Percentiles rank a stretch among this genome's conserved stretches.
These are phyloP conservation scores for Drosophila saltans DNA, from an alignment of 1,140 invertebrate genomes.

Conservation along the genomic window DNA sequence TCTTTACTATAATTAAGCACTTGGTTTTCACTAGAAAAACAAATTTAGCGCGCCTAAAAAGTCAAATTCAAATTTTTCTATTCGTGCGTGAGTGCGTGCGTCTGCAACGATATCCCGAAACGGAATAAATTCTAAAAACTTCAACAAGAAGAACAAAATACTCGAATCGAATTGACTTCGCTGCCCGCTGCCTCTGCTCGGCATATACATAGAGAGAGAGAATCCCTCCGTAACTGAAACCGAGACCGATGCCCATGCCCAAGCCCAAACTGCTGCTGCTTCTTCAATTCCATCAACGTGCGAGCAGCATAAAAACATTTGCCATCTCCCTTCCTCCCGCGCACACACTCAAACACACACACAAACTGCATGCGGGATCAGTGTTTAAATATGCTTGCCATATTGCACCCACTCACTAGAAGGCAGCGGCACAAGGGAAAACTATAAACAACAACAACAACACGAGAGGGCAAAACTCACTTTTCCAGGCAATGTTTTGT, in stretches of 20 bases:
- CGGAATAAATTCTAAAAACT: constrained; percentile 83
- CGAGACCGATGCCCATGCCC: constrained; percentile 24
- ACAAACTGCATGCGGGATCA: constrained; percentile 61
- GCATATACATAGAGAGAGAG: constrained; percentile 58
- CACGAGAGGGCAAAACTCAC: constrained; percentile 41
- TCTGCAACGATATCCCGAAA: constrained; percentile 82
- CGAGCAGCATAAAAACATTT: constrained; percentile 52
- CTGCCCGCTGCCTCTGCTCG: constrained; percentile 17
- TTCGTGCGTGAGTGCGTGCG: constrained; percentile 63
- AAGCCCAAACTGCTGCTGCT: constrained; percentile 52
- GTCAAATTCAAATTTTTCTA: constrained; percentile 22
- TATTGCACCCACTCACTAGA: constrained; percentile 69
- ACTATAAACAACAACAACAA: constrained; percentile 25
- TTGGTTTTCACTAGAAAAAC: constrained; percentile 8
- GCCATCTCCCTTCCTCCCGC: constrained; percentile 52
- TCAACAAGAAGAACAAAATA: constrained; percentile 77
- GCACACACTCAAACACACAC: constrained; percentile 24
- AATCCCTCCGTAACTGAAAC: constrained; percentile 59
- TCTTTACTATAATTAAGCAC: too few species aligned
- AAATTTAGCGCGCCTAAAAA: constrained; percentile 47
- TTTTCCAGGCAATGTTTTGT: constrained; percentile 54
- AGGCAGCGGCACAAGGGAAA: constrained; percentile 38
- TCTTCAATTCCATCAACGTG: constrained; percentile 53
- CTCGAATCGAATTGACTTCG: constrained; percentile 38
- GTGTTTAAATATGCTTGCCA: constrained; percentile 76